These are phyloP conservation scores for Callaeas wilsoni DNA, from an alignment of 2,113 vertebrate genomes.

Conservation along the genomic window DNA sequence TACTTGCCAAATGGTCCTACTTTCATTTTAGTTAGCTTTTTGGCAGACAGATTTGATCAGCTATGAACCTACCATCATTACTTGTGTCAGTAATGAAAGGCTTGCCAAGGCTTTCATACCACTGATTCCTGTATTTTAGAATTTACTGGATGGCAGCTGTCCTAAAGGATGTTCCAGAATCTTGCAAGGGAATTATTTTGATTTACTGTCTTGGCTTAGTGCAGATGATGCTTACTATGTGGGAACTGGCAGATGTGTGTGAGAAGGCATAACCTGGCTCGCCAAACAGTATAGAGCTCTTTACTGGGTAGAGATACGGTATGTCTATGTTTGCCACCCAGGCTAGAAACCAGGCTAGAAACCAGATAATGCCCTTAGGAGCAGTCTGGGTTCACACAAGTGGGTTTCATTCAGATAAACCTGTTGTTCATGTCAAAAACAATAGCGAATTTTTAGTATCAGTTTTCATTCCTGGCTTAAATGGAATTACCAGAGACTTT, in stretches of 20 bases:
- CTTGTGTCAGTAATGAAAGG: neutral
- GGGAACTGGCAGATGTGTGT: conserved; percentile 8
- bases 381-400: neutral
- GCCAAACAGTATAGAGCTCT: neutral
- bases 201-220: conserved; percentile 7
- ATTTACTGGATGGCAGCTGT: conserved; percentile 27
- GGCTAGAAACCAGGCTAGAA: neutral
- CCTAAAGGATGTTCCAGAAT: conserved; percentile 21
- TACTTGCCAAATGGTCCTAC: neutral
- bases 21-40: neutral
- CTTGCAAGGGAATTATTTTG: conserved; percentile 25
- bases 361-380: neutral
- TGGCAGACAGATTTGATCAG: neutral
- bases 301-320: neutral
- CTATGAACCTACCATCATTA: neutral
- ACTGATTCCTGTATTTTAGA: neutral
- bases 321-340: neutral
- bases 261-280: neutral
- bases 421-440: neutral
- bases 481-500: neutral
- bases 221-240: neutral
- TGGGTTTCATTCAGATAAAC: neutral
- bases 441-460: neutral
- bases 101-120: neutral
- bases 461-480: neutral